Conservation (phyloP, 2,888 invertebrate species). For the Agriopis leucophaearia region DNA sequence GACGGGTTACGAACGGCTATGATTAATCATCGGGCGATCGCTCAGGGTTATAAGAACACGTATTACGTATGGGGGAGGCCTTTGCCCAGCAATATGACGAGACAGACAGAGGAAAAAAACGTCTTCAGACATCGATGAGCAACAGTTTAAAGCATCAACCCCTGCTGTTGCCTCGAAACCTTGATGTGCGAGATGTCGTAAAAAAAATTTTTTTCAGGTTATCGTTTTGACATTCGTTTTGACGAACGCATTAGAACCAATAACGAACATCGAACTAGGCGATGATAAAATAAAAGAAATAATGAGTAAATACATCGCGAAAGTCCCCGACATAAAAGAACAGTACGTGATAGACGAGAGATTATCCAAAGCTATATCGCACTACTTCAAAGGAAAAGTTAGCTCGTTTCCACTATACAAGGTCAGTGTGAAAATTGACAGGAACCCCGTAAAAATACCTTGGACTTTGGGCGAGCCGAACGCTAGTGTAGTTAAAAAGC, state of each 20-base stretch:
- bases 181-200: too few species aligned
- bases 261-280: constrained; percentile 41
- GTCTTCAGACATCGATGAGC: too few species aligned
- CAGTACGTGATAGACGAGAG: constrained; percentile 69
- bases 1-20: too few species aligned
- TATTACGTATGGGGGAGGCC: too few species aligned
- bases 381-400: constrained; percentile 67
- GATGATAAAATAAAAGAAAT: constrained; percentile 59
- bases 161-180: too few species aligned
- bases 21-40: too few species aligned
- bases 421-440: constrained; percentile 71
- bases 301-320: constrained; percentile 61
- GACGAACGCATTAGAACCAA: constrained; percentile 51
- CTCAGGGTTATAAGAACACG: too few species aligned
- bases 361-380: constrained; percentile 65
- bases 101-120: too few species aligned
- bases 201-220: constrained; percentile 54
- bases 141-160: too few species aligned
- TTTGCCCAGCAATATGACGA: too few species aligned
- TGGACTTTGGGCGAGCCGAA: constrained; percentile 62
- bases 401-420: constrained; percentile 72
- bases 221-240: constrained; percentile 38
- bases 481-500: constrained; percentile 8
- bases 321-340: constrained; percentile 66
- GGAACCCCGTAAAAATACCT: constrained; percentile 73